Evolutionary conservation across 1,140 invertebrate species (phyloP), one percentile per base, ranked within the genome.

Genomic region (Brachionus koreanus): DNA sequence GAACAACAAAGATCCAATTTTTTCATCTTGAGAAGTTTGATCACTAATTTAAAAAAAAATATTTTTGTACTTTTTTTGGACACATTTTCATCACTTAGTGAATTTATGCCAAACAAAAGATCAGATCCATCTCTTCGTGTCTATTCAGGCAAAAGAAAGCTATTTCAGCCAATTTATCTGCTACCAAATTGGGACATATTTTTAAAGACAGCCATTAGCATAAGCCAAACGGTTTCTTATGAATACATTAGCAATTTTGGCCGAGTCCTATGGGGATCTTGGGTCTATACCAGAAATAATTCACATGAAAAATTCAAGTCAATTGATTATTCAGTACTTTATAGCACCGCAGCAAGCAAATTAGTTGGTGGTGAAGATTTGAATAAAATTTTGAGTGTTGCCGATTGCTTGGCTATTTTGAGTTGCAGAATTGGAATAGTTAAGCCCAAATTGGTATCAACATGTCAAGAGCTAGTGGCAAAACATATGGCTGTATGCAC

Each of bases 51-150:
- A 72, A 72, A 39, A 16, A 42, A 72, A 39, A 67, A 67, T 23
- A n/a, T 42, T 37, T 72, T 72, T 72, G 67, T 72, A 1, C 67
- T 72, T 19, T 72, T 72, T 72, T n/a, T 72, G 16, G 67, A 72
- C 37, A 39, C 67, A 39, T 39, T 72, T 39, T 39, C 67, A 72
- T 23, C 29, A 2, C 37, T 39, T 39, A 23, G 16, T 42, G 67
- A 72, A 39, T 39, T 37, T 23, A 72, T 39, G 29, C 67, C 35
- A 39, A 39, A 37, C 37, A 39, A 16, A 9, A 23, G 3, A 39
- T 37, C 5, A 39, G 33, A 42, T 39, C 37, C 35, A 23, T 72
- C 37, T 72, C 16, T 23, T 39, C 16, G 33, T 39, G 35, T 72
- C 1, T 72, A 72, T 39, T 39, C 16, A 72, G 16, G 16, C 7